Evolutionary conservation across 2,113 vertebrate species (phyloP).

Genomic region (Sporophila hypoxantha): DNA sequence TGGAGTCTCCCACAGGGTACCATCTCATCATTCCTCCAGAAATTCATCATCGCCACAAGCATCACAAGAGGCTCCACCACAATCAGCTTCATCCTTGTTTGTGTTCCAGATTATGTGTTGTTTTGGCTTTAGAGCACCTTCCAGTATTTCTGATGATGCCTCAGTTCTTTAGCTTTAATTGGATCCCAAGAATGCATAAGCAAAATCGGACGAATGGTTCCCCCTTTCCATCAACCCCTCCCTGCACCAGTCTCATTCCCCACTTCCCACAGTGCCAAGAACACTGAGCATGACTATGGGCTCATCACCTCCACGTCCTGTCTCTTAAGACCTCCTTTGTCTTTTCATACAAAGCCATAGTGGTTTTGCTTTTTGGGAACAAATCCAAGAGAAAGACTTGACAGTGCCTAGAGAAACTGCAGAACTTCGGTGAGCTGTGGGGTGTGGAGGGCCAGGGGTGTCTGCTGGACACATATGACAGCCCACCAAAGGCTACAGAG

Average conservation of each 20-base stretch:
- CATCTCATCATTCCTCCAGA: background rate
- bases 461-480: background rate
- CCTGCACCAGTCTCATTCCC: background rate
- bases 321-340: background rate
- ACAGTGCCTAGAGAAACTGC: background rate
- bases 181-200: background rate
- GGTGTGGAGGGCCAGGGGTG: background rate
- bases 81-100: background rate
- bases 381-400: background rate
- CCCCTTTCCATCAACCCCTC: background rate
- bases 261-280: accelerated
- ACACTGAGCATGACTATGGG: accelerated
- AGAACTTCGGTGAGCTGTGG: accelerated
- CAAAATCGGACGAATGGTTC: background rate
- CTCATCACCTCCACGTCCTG: background rate
- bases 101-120: background rate
- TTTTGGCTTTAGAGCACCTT: background rate
- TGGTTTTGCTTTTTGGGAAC: background rate
- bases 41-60: accelerated
- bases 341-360: background rate
- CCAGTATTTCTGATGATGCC: background rate
- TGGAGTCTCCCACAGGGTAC: background rate
- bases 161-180: background rate
- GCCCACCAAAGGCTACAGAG: background rate
- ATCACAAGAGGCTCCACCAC: background rate